A percentile compares a stretch with the other conserved stretches of the same genome.
These are phyloP conservation scores for Rhinogobio ventralis DNA, from an alignment of 2,797 vertebrate species.

Conservation along the genomic window DNA sequence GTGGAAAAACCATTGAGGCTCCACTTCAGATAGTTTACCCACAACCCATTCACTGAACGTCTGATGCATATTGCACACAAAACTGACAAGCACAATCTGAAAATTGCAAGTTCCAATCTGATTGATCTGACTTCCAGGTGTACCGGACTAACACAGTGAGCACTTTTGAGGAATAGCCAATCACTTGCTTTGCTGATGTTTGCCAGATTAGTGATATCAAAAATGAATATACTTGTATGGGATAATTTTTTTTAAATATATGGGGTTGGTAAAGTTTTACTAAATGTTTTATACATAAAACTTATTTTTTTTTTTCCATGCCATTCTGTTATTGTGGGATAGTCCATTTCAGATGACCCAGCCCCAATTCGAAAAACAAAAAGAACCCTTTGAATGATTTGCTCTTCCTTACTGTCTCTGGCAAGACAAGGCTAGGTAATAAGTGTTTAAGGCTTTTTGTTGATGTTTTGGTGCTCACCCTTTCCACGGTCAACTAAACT, in stretches of 20 bases:
- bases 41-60: neutral
- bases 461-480: conserved; percentile 33
- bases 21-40: neutral
- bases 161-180: neutral
- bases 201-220: neutral
- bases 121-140: neutral
- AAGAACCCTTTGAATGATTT: neutral
- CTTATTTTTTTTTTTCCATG: neutral
- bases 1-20: neutral
- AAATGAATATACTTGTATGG: neutral
- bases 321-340: neutral
- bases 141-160: neutral
- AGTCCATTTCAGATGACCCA: neutral
- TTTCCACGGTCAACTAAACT: conserved; percentile 23
- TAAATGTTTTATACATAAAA: neutral
- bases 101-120: neutral
- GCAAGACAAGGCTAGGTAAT: neutral
- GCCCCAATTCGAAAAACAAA: neutral
- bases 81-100: neutral
- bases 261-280: neutral
- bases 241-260: neutral
- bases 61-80: conserved; percentile 1
- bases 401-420: neutral
- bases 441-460: conserved; percentile 30
- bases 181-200: conserved; percentile 14